phyloP scores from a whole-genome alignment of 1,140 invertebrate species.

The Anastrepha obliqua region DNA sequence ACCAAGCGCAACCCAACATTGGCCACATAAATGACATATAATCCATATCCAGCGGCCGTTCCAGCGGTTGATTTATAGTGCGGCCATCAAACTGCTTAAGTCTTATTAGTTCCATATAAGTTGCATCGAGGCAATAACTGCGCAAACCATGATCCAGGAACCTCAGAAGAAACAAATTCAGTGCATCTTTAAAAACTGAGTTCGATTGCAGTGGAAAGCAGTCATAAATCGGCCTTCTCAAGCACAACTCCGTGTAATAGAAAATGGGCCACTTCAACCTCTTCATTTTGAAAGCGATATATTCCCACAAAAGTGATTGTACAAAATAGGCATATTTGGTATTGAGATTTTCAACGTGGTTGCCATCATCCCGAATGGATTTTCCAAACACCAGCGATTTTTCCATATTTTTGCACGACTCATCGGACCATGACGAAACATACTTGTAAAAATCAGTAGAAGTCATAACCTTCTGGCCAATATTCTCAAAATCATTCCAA shows the following conservation, averaged over 20 bases:
- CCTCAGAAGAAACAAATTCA: not conserved
- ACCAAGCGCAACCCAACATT: not conserved
- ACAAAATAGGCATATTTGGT: not conserved
- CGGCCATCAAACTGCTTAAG: not conserved
- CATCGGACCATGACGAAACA: too few relatives aligned
- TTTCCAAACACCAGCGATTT: too few relatives aligned
- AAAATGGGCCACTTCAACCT: not conserved
- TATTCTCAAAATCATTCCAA: too few relatives aligned
- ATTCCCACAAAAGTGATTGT: not conserved
- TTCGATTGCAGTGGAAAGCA: not conserved
- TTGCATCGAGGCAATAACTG: not conserved
- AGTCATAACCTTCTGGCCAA: too few relatives aligned
- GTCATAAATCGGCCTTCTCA: not conserved
- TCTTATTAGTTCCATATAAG: not conserved
- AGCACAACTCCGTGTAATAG: not conserved
- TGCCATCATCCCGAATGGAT: too few relatives aligned
- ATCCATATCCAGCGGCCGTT: not conserved
- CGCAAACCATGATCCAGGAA: not conserved
- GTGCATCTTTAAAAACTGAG: not conserved
- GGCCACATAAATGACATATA: not conserved
- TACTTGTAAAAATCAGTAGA: too few relatives aligned
- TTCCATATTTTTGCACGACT: too few relatives aligned
- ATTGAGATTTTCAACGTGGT: not conserved
- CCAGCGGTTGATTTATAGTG: not conserved
- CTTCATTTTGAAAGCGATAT: not conserved